These are phyloP conservation scores for Channa argus DNA, from an alignment of 2,113 vertebrate species.

Conservation along the genomic window DNA sequence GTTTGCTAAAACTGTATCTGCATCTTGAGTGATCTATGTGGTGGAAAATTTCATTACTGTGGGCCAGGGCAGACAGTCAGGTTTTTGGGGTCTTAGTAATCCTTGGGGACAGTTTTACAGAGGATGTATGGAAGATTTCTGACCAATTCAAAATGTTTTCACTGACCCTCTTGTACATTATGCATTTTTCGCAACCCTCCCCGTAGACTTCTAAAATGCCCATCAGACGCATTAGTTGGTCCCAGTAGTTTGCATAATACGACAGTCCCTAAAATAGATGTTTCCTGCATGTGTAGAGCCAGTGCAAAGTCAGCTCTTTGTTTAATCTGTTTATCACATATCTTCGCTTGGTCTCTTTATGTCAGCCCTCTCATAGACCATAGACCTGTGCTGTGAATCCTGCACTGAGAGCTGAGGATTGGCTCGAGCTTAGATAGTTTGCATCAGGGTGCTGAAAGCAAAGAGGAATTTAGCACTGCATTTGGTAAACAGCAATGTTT, in stretches of 20 bases:
- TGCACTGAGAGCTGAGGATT: no score
- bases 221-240: slow-evolving; percentile 4
- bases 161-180: slow-evolving; percentile 20
- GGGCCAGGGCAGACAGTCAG: no score
- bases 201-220: slow-evolving; percentile 31
- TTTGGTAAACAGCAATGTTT: neutral
- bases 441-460: neutral
- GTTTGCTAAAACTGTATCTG: no score
- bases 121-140: slow-evolving; percentile 23
- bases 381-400: no score
- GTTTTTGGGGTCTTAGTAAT: slow-evolving; percentile 6
- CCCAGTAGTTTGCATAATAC: slow-evolving; percentile 18
- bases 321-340: slow-evolving; percentile 2
- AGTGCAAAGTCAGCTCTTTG: neutral
- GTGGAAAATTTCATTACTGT: no score
- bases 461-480: neutral
- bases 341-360: neutral
- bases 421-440: no score
- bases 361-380: no score
- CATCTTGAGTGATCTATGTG: no score
- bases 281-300: slow-evolving; percentile 1
- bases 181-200: slow-evolving; percentile 46
- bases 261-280: slow-evolving; percentile 31
- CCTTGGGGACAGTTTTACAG: slow-evolving; percentile 12
- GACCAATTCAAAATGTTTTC: slow-evolving; percentile 27